Evolutionary conservation across 1,140 invertebrate genomes (phyloP).

Genomic region (Diorhabda elongata): DNA sequence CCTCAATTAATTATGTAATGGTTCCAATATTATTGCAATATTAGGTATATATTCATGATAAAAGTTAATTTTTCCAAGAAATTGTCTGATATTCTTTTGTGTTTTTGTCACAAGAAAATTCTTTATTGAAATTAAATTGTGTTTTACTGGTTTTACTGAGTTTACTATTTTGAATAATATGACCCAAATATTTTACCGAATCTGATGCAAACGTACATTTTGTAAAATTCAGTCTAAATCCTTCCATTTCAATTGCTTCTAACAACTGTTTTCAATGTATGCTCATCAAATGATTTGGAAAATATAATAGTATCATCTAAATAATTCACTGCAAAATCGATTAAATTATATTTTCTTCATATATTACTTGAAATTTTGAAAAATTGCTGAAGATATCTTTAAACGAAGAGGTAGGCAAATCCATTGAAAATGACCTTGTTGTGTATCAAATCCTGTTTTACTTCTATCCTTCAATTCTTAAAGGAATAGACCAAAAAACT

Average conservation of each 20-base stretch:
- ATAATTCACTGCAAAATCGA: constrained; percentile 33
- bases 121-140: constrained; percentile 33
- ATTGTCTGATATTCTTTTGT: constrained; percentile 27
- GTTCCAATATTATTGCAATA: constrained; percentile 29
- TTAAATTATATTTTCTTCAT: constrained; percentile 38
- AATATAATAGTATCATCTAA: constrained; percentile 44
- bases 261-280: constrained; percentile 33
- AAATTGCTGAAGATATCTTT: constrained; percentile 42
- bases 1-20: constrained; percentile 29
- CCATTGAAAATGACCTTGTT: constrained; percentile 44
- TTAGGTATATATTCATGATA: constrained; percentile 31
- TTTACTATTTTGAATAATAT: constrained; percentile 35
- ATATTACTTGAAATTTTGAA: constrained; percentile 41
- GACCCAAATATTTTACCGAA: constrained; percentile 36
- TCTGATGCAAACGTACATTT: constrained; percentile 33
- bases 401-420: constrained; percentile 40
- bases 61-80: constrained; percentile 35
- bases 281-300: constrained; percentile 39
- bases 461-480: constrained; percentile 37
- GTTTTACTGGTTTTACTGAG: constrained; percentile 29
- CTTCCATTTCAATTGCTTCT: constrained; percentile 33
- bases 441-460: constrained; percentile 45
- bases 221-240: constrained; percentile 34
- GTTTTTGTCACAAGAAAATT: constrained; percentile 27
- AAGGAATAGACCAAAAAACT: constrained; percentile 46